Conservation (phyloP, 2,888 invertebrate species). For the Scelioninae gen. 2 region DNA sequence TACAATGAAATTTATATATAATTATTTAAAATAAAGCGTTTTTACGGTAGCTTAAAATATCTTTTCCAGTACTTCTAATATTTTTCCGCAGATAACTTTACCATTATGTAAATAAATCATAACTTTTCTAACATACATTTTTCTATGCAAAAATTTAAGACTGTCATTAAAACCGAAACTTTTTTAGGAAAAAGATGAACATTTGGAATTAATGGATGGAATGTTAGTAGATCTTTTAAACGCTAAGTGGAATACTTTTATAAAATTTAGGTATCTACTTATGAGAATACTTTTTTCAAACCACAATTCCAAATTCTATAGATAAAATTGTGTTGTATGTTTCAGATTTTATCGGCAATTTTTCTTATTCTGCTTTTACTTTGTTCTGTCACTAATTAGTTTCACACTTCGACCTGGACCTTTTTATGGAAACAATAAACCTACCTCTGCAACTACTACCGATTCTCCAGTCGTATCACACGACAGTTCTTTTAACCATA, state of each 20-base stretch:
- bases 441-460: conserved; percentile 19
- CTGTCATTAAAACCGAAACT: no score
- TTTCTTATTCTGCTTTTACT: conserved; percentile 92
- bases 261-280: conserved; percentile 83
- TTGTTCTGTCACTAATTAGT: conserved; percentile 89
- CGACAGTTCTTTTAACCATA: conserved; percentile 45
- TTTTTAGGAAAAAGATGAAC: conserved; percentile 92
- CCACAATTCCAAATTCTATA: no score
- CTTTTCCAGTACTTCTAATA: no score
- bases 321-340: no score
- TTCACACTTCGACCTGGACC: conserved; percentile 94
- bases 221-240: conserved; percentile 93
- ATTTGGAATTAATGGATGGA: conserved; percentile 96
- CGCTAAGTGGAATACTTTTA: conserved; percentile 99
- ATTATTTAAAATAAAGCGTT: no score
- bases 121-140: no score
- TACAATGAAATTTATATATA: no score
- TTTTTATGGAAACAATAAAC: conserved; percentile 34
- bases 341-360: conserved; percentile 94
- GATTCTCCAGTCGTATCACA: conserved; percentile 33
- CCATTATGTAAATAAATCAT: no score
- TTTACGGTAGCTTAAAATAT: no score
- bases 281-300: no score
- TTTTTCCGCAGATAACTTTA: no score
- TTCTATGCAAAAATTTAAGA: no score